phyloP scores from a whole-genome alignment of 2,888 invertebrate genomes.

The Rhodophaea formosa region DNA sequence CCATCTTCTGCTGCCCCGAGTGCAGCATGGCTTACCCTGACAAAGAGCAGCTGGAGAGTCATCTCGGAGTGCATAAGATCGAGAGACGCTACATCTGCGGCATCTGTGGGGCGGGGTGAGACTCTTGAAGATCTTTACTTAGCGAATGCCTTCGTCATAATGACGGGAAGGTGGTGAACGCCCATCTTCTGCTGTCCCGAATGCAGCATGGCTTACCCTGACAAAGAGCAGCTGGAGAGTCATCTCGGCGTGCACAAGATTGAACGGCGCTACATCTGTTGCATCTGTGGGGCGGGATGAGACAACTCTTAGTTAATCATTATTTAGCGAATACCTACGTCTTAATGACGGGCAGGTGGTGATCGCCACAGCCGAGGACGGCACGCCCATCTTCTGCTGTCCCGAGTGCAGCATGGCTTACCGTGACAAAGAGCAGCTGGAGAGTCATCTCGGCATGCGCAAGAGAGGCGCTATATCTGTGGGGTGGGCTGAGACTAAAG shows the following conservation, averaged over 20 bases:
- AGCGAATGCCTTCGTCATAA: too few species aligned
- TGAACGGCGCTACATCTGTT: too few species aligned
- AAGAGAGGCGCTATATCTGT: slow-evolving; percentile 89
- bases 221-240: too few species aligned
- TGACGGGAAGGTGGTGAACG: too few species aligned
- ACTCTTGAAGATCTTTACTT: too few species aligned
- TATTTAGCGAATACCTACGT: too few species aligned
- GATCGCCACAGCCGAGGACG: slow-evolving; percentile 87
- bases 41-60: slow-evolving; percentile 89
- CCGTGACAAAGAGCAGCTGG: slow-evolving; percentile 89
- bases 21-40: slow-evolving; percentile 91
- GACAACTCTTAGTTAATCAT: too few species aligned
- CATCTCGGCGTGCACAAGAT: too few species aligned
- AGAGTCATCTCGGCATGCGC: slow-evolving; percentile 87
- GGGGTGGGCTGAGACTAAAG: slow-evolving; percentile 90
- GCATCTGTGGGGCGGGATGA: too few species aligned
- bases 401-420: slow-evolving; percentile 92
- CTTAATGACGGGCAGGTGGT: slow-evolving; percentile 90
- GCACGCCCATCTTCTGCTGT: slow-evolving; percentile 88
- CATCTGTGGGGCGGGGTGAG: slow-evolving; percentile 87
- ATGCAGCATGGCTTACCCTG: too few species aligned
- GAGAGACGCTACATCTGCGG: slow-evolving; percentile 89
- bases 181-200: too few species aligned
- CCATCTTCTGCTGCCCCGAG: slow-evolving; percentile 89
- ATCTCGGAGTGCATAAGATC: slow-evolving; percentile 88